phyloP scores from a whole-genome alignment of 2,113 vertebrate genomes.

The Martes martes region DNA sequence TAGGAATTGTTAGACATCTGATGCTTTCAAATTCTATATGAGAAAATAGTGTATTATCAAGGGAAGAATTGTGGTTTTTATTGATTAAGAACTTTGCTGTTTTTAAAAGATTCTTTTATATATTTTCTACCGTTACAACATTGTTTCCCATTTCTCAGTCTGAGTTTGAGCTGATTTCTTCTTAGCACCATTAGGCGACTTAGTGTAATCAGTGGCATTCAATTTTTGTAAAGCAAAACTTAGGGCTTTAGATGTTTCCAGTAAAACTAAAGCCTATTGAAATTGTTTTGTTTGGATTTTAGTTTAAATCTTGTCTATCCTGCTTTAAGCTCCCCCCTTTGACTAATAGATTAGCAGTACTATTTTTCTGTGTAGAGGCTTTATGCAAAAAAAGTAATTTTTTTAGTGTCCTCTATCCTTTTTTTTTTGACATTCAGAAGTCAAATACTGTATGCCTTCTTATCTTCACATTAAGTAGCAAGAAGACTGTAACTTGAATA shows the following conservation, averaged over 20 bases:
- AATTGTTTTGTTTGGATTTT: neutral
- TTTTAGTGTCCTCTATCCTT: neutral
- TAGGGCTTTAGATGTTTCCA: neutral
- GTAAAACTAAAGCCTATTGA: neutral
- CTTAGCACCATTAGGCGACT: neutral
- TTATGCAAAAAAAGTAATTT: neutral
- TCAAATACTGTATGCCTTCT: neutral
- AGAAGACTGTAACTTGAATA: neutral
- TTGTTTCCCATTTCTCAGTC: neutral
- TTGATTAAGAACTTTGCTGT: neutral
- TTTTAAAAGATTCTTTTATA: neutral
- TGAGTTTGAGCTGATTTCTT: constrained; percentile 6
- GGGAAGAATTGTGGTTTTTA: neutral
- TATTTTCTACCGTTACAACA: neutral
- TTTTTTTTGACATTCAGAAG: neutral
- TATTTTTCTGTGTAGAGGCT: neutral
- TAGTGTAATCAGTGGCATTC: neutral
- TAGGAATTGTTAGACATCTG: neutral
- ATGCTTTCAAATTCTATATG: neutral
- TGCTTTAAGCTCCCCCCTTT: neutral
- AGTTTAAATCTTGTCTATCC: neutral
- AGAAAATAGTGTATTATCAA: neutral
- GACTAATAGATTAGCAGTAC: neutral
- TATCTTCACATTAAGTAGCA: neutral
- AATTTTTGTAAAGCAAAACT: neutral